Evolutionary conservation across 92 coral and sea anemone species (phyloP).

Genomic region (Epizoanthus rinbou): DNA sequence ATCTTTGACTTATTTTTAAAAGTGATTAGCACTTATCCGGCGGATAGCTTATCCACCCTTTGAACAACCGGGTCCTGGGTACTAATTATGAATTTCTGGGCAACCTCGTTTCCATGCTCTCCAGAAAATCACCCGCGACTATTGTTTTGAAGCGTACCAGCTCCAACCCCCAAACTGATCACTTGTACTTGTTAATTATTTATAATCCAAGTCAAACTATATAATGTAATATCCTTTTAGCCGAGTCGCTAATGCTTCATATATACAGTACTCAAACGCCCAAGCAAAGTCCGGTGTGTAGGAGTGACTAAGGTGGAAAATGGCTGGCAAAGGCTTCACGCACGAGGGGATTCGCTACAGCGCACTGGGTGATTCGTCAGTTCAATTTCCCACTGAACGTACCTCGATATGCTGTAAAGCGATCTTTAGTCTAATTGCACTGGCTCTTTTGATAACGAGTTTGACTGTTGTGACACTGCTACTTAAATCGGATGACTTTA

Average conservation of each 20-base stretch:
- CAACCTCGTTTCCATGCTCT: not conserved
- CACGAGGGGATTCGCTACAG: slow-evolving; percentile 23
- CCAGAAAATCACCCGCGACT: not conserved
- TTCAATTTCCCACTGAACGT: slow-evolving; percentile 32
- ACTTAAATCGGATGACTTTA: slow-evolving; percentile 32
- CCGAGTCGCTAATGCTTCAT: not conserved
- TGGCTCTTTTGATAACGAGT: slow-evolving; percentile 32
- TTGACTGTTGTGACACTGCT: slow-evolving; percentile 34
- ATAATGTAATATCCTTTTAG: not conserved
- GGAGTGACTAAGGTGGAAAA: slow-evolving; percentile 4
- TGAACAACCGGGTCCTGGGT: too few relatives aligned
- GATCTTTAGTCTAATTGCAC: slow-evolving; percentile 16
- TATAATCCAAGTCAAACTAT: not conserved
- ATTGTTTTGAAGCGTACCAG: slow-evolving; percentile 18
- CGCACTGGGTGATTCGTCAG: slow-evolving; percentile 2
- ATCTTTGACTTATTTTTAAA: too few relatives aligned
- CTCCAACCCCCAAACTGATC: not conserved
- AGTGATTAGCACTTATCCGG: too few relatives aligned
- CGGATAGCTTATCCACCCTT: too few relatives aligned
- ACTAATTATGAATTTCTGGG: too few relatives aligned
- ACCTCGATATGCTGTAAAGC: slow-evolving; percentile 27
- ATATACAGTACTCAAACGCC: not conserved
- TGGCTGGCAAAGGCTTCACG: not conserved
- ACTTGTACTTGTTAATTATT: not conserved
- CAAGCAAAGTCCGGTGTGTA: not conserved